Conservation (phyloP, 2,113 vertebrate species). For the Myotis brandtii region DNA sequence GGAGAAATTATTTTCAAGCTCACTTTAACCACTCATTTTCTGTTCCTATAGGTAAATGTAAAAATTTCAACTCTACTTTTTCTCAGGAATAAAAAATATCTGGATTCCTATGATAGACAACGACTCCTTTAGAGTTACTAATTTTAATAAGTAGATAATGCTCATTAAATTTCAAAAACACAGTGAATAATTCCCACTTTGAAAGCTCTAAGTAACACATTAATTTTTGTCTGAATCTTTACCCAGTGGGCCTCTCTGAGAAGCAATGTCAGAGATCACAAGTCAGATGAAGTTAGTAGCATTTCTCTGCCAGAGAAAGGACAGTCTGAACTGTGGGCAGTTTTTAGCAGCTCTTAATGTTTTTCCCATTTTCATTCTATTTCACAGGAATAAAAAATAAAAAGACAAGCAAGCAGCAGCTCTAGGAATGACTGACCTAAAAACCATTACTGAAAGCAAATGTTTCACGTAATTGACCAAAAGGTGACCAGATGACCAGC, state of each 20-base stretch:
- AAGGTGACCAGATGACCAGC: neutral
- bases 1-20: neutral
- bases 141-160: neutral
- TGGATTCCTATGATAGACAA: neutral
- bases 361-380: neutral
- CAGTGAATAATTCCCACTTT: neutral
- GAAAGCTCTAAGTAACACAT: neutral
- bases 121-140: neutral
- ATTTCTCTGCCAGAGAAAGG: constrained; percentile 1
- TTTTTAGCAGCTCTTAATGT: neutral
- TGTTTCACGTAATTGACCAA: neutral
- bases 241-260: neutral
- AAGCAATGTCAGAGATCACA: neutral
- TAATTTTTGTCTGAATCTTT: neutral
- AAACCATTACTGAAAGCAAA: neutral
- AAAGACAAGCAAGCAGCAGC: neutral
- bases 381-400: neutral
- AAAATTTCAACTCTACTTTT: neutral
- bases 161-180: neutral
- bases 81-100: neutral
- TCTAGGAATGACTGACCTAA: neutral
- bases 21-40: neutral
- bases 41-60: neutral
- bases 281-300: neutral
- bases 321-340: neutral